A percentile compares a stretch with the other conserved stretches of the same genome.
phyloP scores from a whole-genome alignment of 2,113 vertebrate genomes.

The Megaceryle torquata region DNA sequence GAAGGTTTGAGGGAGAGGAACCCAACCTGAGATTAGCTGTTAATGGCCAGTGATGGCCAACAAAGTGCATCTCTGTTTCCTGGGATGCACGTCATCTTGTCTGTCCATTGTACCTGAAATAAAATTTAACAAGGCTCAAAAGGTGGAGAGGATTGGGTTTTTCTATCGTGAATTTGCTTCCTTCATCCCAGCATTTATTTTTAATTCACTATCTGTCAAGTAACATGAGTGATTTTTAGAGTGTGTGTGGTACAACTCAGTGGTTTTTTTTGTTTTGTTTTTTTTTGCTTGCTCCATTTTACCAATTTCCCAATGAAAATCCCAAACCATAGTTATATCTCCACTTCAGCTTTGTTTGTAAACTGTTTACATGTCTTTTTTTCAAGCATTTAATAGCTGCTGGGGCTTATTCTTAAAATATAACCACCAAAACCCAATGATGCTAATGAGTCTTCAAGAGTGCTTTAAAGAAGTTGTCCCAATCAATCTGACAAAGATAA shows the following conservation, averaged over 20 bases:
- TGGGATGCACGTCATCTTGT: neutral
- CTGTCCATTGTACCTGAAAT: neutral
- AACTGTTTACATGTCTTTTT: neutral
- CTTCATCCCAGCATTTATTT: neutral
- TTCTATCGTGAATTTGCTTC: neutral
- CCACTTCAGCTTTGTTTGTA: slow-evolving; percentile 3
- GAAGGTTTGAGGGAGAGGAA: neutral
- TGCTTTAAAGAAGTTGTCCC: slow-evolving; percentile 24
- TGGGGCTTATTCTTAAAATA: slow-evolving; percentile 27
- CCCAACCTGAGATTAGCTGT: neutral
- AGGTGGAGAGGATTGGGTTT: neutral
- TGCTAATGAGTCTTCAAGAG: slow-evolving; percentile 16
- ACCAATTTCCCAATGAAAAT: neutral
- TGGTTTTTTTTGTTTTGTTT: neutral
- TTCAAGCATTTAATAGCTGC: neutral
- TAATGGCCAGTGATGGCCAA: neutral
- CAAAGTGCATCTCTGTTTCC: neutral
- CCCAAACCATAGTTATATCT: neutral
- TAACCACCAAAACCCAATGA: neutral
- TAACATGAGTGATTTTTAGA: neutral
- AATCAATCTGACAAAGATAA: slow-evolving; percentile 31
- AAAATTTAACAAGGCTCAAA: neutral
- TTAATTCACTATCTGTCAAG: neutral
- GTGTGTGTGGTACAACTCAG: neutral
- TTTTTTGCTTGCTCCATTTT: neutral